Evolutionary conservation across 2,113 vertebrate species (phyloP).

Genomic region (Solenodon paradoxus): DNA sequence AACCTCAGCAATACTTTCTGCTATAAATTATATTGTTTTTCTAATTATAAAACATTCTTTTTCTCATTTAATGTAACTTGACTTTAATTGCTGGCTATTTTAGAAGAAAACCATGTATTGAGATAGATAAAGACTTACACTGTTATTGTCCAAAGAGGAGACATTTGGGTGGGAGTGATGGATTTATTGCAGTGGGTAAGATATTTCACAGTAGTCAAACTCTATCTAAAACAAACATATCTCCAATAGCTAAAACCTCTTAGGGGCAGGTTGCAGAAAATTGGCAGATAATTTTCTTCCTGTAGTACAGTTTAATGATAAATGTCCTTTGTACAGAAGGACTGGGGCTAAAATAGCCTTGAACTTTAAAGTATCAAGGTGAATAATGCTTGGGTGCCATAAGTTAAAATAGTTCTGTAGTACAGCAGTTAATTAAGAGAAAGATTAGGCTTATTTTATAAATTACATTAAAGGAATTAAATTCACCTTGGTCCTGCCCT

Average conservation of each 20-base stretch:
- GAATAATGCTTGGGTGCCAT: neutral
- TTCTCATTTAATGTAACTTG: neutral
- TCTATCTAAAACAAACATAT: neutral
- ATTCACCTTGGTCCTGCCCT: neutral
- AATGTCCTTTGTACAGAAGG: neutral
- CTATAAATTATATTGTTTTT: neutral
- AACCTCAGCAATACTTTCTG: neutral
- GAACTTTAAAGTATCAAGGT: neutral
- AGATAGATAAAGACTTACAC: neutral
- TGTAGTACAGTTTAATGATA: neutral
- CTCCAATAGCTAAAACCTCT: neutral
- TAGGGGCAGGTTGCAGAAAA: neutral
- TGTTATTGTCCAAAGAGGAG: neutral
- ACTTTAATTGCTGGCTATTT: neutral
- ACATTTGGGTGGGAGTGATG: neutral
- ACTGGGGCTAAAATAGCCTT: neutral
- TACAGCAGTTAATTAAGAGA: neutral
- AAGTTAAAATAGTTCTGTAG: neutral
- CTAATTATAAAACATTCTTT: neutral
- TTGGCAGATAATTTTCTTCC: neutral
- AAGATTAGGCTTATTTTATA: neutral
- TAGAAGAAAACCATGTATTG: neutral
- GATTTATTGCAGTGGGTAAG: neutral
- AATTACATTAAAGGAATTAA: neutral
- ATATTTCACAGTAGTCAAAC: neutral